These are phyloP conservation scores for Sinohyriopsis cumingii DNA, from an alignment of 2,888 invertebrate species.

Conservation along the genomic window DNA sequence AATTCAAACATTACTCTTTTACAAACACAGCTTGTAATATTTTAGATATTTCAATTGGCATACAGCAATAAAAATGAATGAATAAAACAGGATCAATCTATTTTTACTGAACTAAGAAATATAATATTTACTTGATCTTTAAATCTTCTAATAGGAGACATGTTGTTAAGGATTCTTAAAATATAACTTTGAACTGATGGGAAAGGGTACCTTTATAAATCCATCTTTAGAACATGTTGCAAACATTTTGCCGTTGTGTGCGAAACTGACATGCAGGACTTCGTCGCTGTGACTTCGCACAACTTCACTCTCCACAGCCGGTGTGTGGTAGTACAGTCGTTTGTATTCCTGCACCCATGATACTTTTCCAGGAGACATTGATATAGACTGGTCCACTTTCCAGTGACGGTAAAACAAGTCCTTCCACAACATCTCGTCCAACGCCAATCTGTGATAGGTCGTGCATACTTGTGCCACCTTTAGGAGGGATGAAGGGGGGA, in stretches of 20 bases:
- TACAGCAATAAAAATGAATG: constrained; percentile 63
- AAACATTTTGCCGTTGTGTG: constrained; percentile 87
- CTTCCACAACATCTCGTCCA: constrained; percentile 84
- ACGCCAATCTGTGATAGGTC: constrained; percentile 74
- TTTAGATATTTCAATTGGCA: no score
- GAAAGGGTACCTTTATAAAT: constrained; percentile 78
- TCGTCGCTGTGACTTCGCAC: constrained; percentile 83
- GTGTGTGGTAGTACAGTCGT: constrained; percentile 81
- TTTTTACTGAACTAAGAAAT: no score
- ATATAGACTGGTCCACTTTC: constrained; percentile 77
- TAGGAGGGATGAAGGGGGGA: no score
- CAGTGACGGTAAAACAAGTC: constrained; percentile 80
- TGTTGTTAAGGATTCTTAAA: background rate
- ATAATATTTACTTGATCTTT: no score
- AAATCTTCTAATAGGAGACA: no score
- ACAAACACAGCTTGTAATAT: no score
- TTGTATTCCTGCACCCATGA: constrained; percentile 85
- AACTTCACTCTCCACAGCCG: constrained; percentile 69
- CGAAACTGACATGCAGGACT: constrained; percentile 88
- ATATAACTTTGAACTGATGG: no score
- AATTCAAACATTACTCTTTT: no score
- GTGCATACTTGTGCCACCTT: no score
- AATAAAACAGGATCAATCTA: no score
- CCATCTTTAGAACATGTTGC: constrained; percentile 90
- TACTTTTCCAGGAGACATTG: constrained; percentile 78